phyloP scores from a whole-genome alignment of 2,797 vertebrate genomes.

The Pangasius larnaudii region DNA sequence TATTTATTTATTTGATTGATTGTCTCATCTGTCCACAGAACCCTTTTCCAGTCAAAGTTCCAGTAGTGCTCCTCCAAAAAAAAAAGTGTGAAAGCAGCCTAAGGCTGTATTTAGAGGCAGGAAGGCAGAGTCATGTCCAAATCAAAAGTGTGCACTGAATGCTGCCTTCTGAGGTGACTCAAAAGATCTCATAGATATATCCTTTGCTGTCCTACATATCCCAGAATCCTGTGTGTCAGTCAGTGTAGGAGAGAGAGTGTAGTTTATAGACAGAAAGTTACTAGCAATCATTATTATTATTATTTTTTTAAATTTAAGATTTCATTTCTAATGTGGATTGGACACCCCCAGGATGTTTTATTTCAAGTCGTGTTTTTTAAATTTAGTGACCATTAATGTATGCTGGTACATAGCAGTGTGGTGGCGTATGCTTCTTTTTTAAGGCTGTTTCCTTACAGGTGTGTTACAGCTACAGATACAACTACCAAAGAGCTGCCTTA shows the following conservation, averaged over 20 bases:
- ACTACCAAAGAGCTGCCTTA: background rate
- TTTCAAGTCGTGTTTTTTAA: background rate
- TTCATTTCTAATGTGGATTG: background rate
- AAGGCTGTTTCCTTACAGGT: background rate
- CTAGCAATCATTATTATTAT: no score
- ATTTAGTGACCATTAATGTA: no score
- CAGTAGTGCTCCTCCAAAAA: no score
- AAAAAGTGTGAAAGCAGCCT: no score
- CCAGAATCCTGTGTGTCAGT: background rate
- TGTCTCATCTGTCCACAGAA: background rate
- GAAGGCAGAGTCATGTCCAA: background rate
- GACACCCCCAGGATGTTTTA: background rate
- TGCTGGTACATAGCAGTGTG: no score
- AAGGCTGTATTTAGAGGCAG: no score
- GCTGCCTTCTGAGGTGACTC: background rate
- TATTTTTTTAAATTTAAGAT: background rate
- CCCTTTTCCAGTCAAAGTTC: no score
- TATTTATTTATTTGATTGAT: background rate
- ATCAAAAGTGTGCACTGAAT: background rate
- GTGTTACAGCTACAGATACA: background rate
- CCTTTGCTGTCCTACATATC: background rate
- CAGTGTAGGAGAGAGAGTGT: background rate
- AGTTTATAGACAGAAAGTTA: background rate
- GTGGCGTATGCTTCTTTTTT: background rate
- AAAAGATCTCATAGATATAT: background rate